Evolutionary conservation across 2,888 invertebrate species (phyloP).

Genomic region (Pollenia angustigena): DNA sequence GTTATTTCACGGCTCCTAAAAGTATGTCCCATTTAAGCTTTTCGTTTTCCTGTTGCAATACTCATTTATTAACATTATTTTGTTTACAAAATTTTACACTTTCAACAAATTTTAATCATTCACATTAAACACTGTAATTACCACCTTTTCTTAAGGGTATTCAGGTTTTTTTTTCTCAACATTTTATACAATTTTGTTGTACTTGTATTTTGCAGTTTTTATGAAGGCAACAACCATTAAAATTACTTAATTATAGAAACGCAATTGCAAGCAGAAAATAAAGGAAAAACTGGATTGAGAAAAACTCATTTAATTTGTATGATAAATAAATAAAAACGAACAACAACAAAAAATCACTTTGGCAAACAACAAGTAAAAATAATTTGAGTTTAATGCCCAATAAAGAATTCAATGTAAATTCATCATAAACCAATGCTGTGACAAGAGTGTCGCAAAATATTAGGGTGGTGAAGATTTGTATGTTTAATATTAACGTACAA

Average conservation of each 20-base stretch:
- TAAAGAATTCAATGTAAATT: conserved; percentile 68
- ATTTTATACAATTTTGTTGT: not conserved
- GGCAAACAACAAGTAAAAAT: conserved; percentile 67
- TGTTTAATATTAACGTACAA: too few relatives aligned
- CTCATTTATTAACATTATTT: not conserved
- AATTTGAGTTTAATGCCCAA: conserved; percentile 72
- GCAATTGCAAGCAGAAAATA: conserved; percentile 78
- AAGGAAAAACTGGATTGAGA: conserved; percentile 32
- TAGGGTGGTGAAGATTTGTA: not conserved
- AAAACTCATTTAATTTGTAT: conserved; percentile 47
- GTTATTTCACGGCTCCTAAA: too few relatives aligned
- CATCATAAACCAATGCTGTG: conserved; percentile 45
- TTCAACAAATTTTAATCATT: not conserved
- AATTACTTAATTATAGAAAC: conserved; percentile 82
- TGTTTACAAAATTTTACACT: not conserved
- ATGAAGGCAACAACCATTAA: conserved; percentile 80
- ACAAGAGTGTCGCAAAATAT: conserved; percentile 22
- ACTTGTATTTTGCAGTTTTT: conserved; percentile 7
- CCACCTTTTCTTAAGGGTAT: conserved; percentile 3
- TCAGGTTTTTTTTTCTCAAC: conserved; percentile 12
- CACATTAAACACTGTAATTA: conserved; percentile 19
- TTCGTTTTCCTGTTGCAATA: not conserved
- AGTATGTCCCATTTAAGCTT: too few relatives aligned
- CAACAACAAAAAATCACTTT: conserved; percentile 39
- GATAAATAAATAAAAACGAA: conserved; percentile 34